These are phyloP conservation scores for Eonycteris spelaea DNA, from an alignment of 2,113 vertebrate genomes.

Conservation along the genomic window DNA sequence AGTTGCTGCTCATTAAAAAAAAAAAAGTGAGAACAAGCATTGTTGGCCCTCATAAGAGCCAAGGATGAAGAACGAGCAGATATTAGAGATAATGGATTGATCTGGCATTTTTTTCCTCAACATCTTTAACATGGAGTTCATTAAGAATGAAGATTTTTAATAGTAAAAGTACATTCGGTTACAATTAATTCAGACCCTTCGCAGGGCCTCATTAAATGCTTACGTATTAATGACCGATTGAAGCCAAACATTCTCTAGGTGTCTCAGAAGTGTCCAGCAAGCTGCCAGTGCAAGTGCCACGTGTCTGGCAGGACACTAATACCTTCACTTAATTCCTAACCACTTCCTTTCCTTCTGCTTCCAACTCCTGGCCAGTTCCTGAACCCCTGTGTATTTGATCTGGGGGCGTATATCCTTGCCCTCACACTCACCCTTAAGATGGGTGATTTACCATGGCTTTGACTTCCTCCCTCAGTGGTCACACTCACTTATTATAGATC, in stretches of 20 bases:
- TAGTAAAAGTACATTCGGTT: conserved; percentile 10
- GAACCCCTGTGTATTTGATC: not conserved
- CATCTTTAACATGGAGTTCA: not conserved
- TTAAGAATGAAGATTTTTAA: conserved; percentile 27
- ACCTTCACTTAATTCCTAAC: not conserved
- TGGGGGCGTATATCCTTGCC: not conserved
- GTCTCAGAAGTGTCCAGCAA: not conserved
- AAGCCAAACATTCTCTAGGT: conserved; percentile 12
- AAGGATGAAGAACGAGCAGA: not conserved
- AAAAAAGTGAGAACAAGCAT: conserved; percentile 20
- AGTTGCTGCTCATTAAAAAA: not conserved
- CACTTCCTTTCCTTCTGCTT: not conserved
- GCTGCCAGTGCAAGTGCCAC: not conserved
- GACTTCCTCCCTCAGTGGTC: not conserved
- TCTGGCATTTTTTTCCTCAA: conserved; percentile 36
- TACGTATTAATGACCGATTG: conserved; percentile 20
- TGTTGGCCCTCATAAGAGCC: not conserved
- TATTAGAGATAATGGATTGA: conserved; percentile 22
- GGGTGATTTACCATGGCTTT: not conserved
- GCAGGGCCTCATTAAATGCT: conserved; percentile 35
- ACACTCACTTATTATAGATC: not conserved
- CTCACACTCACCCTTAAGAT: not conserved
- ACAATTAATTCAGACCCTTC: conserved; percentile 32
- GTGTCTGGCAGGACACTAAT: not conserved
- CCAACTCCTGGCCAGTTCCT: not conserved